A percentile compares a stretch with the other conserved stretches of the same genome.
Conservation (phyloP, 2,113 vertebrate species). For the Suricata suricatta region DNA sequence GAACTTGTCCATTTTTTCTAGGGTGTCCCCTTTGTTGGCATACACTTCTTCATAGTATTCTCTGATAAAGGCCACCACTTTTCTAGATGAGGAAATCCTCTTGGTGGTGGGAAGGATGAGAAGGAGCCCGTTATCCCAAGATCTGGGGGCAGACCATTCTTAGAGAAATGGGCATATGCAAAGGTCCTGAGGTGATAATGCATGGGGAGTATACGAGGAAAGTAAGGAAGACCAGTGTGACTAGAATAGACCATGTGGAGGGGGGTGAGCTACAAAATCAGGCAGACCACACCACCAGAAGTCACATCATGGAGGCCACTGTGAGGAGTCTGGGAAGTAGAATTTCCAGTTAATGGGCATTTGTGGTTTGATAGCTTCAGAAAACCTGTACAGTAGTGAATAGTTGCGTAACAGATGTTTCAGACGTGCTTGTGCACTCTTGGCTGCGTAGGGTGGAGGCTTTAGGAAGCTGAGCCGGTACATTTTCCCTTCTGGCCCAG, state of each 20-base stretch:
- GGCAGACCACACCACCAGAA: not conserved
- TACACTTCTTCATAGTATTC: too few relatives aligned
- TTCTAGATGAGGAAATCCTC: not conserved
- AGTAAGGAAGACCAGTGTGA: not conserved
- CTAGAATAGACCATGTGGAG: too few relatives aligned
- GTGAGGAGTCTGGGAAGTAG: not conserved
- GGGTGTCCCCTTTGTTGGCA: too few relatives aligned
- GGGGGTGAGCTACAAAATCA: rapidly evolving
- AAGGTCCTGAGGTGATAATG: not conserved
- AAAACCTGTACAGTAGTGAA: not conserved
- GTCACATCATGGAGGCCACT: not conserved
- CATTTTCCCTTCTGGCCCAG: not conserved
- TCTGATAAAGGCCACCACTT: not conserved
- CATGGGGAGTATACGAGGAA: not conserved
- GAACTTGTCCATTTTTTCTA: too few relatives aligned
- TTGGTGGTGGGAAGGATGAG: not conserved
- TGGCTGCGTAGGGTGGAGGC: not conserved
- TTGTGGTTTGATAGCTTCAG: not conserved
- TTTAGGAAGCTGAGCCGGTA: not conserved
- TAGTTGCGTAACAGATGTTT: not conserved
- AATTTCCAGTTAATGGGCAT: not conserved
- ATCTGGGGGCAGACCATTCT: not conserved
- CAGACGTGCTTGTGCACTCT: not conserved
- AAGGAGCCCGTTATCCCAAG: not conserved
- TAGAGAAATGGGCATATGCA: not conserved